phyloP scores from a whole-genome alignment of 2,888 invertebrate species.

The Hipparchia sbordonii region DNA sequence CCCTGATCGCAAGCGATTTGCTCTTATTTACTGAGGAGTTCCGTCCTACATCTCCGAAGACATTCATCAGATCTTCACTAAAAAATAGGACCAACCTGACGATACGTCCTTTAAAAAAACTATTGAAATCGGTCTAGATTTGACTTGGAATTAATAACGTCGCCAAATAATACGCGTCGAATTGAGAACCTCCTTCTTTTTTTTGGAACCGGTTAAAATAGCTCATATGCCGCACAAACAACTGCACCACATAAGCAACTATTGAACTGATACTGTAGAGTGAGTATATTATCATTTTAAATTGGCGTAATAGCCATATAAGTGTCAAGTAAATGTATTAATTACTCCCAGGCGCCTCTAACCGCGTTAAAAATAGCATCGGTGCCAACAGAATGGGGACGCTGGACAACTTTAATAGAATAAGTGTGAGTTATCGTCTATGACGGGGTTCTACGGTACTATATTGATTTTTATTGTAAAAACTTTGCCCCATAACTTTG shows the following conservation, averaged over 20 bases:
- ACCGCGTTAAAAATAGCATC: conserved; percentile 42
- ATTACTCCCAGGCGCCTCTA: conserved; percentile 40
- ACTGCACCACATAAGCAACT: background rate
- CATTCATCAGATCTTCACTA: no score
- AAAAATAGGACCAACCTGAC: no score
- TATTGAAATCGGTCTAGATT: no score
- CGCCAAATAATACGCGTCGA: no score
- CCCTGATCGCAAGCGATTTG: no score
- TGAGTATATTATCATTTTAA: conserved; percentile 21
- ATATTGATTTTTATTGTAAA: conserved; percentile 21
- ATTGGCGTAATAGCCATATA: conserved; percentile 31
- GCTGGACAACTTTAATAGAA: conserved; percentile 41
- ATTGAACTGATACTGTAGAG: background rate
- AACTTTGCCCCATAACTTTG: conserved; percentile 10
- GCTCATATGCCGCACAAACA: no score
- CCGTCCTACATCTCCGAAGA: no score
- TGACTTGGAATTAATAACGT: no score
- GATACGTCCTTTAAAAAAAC: no score
- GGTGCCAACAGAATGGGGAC: conserved; percentile 42
- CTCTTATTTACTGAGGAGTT: no score
- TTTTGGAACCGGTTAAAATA: no score
- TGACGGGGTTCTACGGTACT: conserved; percentile 18
- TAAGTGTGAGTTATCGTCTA: conserved; percentile 40
- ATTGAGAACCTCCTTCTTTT: no score
- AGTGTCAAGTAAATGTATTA: conserved; percentile 40